Conservation (phyloP, 1,140 invertebrate genomes). For the Pseudomyrmex cubaensis region DNA sequence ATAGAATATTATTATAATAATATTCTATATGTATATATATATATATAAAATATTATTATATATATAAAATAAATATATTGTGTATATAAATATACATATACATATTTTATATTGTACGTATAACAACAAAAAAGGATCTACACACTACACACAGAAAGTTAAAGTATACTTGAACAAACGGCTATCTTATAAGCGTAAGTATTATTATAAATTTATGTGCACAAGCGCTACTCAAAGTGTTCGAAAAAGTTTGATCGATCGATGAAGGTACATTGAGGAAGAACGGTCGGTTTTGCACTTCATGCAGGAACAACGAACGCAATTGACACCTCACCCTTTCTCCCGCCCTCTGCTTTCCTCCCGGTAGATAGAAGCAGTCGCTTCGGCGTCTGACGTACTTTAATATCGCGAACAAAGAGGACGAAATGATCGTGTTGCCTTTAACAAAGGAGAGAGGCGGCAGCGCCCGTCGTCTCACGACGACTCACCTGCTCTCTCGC, state of each 20-base stretch:
- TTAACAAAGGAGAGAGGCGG: conserved; percentile 69
- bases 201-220: neutral
- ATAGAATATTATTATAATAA: no score
- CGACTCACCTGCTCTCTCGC: conserved; percentile 65
- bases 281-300: conserved; percentile 51
- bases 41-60: no score
- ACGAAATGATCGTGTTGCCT: conserved; percentile 73
- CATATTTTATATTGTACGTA: no score
- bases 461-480: conserved; percentile 13
- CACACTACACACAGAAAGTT: neutral
- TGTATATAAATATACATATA: no score
- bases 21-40: no score
- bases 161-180: neutral
- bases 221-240: neutral
- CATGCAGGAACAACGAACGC: conserved; percentile 70
- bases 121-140: no score
- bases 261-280: conserved; percentile 20
- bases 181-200: neutral
- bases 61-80: neutral
- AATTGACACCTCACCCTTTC: conserved; percentile 70
- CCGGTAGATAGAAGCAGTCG: conserved; percentile 37
- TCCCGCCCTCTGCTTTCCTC: neutral
- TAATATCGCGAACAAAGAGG: conserved; percentile 76
- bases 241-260: conserved; percentile 21
- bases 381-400: conserved; percentile 70